Percentiles rank a stretch among this genome's conserved stretches.
Evolutionary conservation across 37 sponge, comb jelly and placozoan genomes (phyloP).

Genomic region (Petrosia ficiformis): DNA sequence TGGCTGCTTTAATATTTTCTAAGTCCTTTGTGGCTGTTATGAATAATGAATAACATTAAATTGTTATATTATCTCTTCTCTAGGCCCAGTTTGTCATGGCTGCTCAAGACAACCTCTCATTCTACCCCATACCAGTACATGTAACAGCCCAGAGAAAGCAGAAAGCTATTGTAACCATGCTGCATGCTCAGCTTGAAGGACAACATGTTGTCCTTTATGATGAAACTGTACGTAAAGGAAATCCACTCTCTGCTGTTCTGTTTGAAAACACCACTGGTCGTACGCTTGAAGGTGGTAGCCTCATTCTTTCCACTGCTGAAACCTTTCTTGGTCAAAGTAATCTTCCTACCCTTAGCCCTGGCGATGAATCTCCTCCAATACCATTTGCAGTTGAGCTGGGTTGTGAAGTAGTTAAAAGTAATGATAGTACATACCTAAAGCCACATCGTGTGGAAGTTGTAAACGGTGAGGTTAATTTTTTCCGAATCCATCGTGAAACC

Average conservation of each 20-base stretch:
- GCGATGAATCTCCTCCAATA: constrained; percentile 88
- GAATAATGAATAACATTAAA: too few species aligned
- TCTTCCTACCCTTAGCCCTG: constrained; percentile 72
- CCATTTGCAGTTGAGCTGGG: constrained; percentile 85
- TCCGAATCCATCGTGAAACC: constrained; percentile 41
- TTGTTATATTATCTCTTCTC: neutral
- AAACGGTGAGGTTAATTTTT: constrained; percentile 34
- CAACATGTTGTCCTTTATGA: constrained; percentile 80
- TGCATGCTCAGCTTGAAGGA: constrained; percentile 68
- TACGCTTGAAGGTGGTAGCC: constrained; percentile 79
- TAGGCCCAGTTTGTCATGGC: constrained; percentile 71
- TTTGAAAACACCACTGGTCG: constrained; percentile 91
- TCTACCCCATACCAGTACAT: constrained; percentile 66
- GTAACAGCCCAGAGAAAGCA: constrained; percentile 92
- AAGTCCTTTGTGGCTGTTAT: too few species aligned
- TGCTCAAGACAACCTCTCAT: constrained; percentile 81
- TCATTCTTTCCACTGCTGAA: constrained; percentile 52
- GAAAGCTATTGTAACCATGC: constrained; percentile 85
- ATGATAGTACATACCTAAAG: constrained; percentile 43
- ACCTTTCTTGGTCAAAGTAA: constrained; percentile 66
- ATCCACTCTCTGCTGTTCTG: constrained; percentile 74
- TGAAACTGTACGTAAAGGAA: constrained; percentile 76
- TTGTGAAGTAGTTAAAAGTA: constrained; percentile 63
- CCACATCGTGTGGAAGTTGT: constrained; percentile 42
- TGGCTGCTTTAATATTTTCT: too few species aligned